Base-by-base conservation (phyloP, 2,797 vertebrate genomes). In the Coregonus sp. region DNA sequence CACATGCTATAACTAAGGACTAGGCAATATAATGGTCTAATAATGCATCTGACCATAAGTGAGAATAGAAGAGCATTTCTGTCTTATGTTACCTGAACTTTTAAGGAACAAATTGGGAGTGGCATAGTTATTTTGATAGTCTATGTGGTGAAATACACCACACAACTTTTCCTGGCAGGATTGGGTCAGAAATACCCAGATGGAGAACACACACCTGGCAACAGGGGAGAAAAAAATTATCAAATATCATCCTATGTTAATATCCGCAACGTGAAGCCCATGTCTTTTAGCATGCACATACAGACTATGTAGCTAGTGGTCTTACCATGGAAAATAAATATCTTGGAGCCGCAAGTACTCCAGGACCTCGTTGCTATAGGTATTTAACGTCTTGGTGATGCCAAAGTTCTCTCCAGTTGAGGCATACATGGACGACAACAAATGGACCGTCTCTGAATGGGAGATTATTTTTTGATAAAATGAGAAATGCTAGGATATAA, bases 401-500 rank as follows among this genome's bases (percentile, higher is more conserved):
- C 95, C 95, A 75, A 92, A 95, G n/a, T 1, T 89, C 83, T 95
- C 95, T 66, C 94, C 95, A 14, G 91, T 94, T 16, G 94, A 95
- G 5, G 93, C 94, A 63, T 83, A 96, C 1, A 95, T 72, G 29
- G 92, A 92, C n/a, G 92, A 89, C 72, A 95, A 84, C 70, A 96
- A 78, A 78, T 73, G 78, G 4, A 83, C 74, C 0, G 91, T 94
- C 87, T 95, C 95, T 96, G 75, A 69, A 79, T 5, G 76, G 31
- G 65, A 66, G 20, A 78, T 67, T 50, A 47, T 47, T 29, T 59
- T 31, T 9, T 25, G 33, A 16, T 15, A 15, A 37, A 16, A 37
- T 68, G 2, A 37, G n/a, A 63, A 63, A 29, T 25, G 59, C 7
- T 63, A 25, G n/a, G 59, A 16, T 37, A 12, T 18, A 35, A 35